Evolutionary conservation across 2,113 vertebrate genomes (phyloP).

Genomic region (Ifrita kowaldi): DNA sequence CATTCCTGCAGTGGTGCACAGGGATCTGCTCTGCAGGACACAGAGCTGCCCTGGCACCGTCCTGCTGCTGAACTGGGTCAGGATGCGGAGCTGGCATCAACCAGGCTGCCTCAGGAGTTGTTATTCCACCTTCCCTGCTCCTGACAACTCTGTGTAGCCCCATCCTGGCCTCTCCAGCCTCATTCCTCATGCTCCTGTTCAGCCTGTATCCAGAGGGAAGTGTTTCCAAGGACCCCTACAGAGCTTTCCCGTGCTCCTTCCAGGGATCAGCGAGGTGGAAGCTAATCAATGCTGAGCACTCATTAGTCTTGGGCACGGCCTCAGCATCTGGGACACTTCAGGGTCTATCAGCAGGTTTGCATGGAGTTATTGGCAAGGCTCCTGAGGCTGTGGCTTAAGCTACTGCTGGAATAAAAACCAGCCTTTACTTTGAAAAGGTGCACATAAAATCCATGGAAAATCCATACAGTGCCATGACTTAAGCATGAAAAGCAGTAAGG

Average conservation of each 20-base stretch:
- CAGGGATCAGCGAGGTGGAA: not conserved
- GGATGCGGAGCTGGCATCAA: not conserved
- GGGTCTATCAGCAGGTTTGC: not conserved
- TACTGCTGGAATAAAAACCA: not conserved
- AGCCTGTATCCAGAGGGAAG: not conserved
- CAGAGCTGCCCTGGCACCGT: not conserved
- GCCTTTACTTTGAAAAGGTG: not conserved
- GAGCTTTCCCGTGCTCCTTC: fast-evolving
- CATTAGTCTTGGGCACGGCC: not conserved
- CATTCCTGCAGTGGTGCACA: not conserved
- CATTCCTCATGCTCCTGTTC: not conserved
- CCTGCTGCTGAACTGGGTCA: not conserved
- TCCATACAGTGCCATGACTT: not conserved
- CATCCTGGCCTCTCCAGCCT: not conserved
- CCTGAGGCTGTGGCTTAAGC: not conserved
- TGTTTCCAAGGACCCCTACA: fast-evolving
- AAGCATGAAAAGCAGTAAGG: not conserved
- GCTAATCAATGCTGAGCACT: not conserved
- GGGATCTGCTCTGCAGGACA: not conserved
- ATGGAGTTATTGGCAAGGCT: not conserved
- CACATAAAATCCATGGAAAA: not conserved
- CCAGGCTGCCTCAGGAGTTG: not conserved
- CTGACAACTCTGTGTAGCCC: fast-evolving
- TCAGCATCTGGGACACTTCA: not conserved
- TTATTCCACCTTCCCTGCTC: not conserved